Base-by-base conservation (phyloP, 30 jellyfish, hydroid and myxozoan species). In the Cassiopea xamachana region DNA sequence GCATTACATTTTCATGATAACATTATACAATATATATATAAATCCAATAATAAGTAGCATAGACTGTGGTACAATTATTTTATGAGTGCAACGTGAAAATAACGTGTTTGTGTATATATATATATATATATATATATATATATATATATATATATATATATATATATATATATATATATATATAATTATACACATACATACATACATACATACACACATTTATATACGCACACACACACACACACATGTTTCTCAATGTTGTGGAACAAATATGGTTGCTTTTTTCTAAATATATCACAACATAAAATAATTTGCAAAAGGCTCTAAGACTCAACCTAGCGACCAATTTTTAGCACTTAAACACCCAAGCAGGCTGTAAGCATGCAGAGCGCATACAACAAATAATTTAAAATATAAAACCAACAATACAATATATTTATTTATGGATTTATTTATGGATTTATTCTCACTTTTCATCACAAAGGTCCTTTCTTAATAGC, bases 401-500 rank as follows among this genome's bases (percentile, higher is more conserved):
- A 5, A 71, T 71, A 71, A 71, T 12, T 71, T 71, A 71, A 71
- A 43, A 71, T 71, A 71, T 71, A 71, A 71, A 71, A 71, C 18
- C 58, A 19, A 43, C 50, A 71, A 55, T 55, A 55, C 64, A 55
- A 55, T 55, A 55, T 55, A 55, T 71, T 68, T 18, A 6, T 6
- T 68, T 68, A 6, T 68, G 13, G 69, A 17, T 64, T 9, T 64
- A 64, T 64, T 2, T 64, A 64, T 64, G 15, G 2, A 64, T 64
- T 64, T 64, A 64, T 64, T 5, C 2, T 64, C 15, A 10, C 64
- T 55, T 3, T 67, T 67, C 76, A 17, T 71, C 91, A 93, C 75
- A 93, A 81, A 7, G 99, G 94, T 46, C 97, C 90, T 78, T 88
- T 89, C 79, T 95, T 94, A 64, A 50, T 64, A 8, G 96, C 86